Evolutionary conservation across 2,113 vertebrate genomes (phyloP), one percentile per base, ranked within the genome.

Genomic region (Prochilodus magdalenae): DNA sequence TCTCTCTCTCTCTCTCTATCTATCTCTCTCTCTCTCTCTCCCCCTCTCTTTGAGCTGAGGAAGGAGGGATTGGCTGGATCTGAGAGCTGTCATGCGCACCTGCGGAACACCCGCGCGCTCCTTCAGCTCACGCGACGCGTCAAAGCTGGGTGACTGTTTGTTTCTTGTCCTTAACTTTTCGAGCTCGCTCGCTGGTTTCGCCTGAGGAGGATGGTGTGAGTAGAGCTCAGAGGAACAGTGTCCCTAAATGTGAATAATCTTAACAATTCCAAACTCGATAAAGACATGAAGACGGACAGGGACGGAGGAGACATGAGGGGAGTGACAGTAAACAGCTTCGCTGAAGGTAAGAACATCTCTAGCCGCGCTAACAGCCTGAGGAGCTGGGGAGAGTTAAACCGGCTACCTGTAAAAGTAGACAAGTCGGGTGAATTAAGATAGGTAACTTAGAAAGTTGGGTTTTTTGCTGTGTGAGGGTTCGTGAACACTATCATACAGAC

Each of bases 71-170:
- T 80, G 84, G 82, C 79, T 87, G 81, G 81, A 86, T 79, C 74
- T 14, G 12, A 27, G 66, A 53, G 87, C 86, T 83, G 88, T 84
- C 89, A 82, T 33, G 40, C 27, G 73, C 92, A 92, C 90, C 92
- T 93, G 89, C 62, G 27, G 73, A 65, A 85, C 84, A 76, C 65
- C 77, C 81, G 80, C 79, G 83, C 44, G 66, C 66, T 33, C 30
- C 0, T 36, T 60, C 26, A 57, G 20, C 65, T 67, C 81, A 77
- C 79, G 83, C 36, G 59, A 53, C 15, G 29, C 51, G 53, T 11
- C 22, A 60, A 47, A 8, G 44, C 63, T 59, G 40, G 40, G 11
- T 44, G 40, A 44, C 40, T 44, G 5, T 44, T 36, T n/a, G n/a
- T 24, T 12, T n/a, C 2, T 55, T 59, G 63, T 16, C 63, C 27